phyloP scores from a whole-genome alignment of 2,888 invertebrate species.

The Erebia ligea region DNA sequence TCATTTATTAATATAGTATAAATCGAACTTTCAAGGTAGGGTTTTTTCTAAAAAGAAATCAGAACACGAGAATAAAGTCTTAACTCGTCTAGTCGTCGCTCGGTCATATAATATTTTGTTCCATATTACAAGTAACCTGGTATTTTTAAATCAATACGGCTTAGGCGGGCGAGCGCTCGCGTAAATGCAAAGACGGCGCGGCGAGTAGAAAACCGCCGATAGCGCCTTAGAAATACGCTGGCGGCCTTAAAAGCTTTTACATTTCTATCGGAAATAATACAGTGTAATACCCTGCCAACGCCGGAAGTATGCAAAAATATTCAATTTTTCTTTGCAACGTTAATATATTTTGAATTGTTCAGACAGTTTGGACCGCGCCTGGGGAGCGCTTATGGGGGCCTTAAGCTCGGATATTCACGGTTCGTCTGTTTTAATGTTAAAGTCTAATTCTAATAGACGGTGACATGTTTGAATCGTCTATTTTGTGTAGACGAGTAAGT shows the following conservation, averaged over 20 bases:
- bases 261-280: conserved; percentile 77
- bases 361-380: conserved; percentile 43
- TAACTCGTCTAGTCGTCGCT: not conserved
- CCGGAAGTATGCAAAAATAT: conserved; percentile 77
- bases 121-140: conserved; percentile 35
- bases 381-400: conserved; percentile 59
- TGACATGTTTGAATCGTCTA: conserved; percentile 52
- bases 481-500: conserved; percentile 15
- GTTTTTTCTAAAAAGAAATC: not conserved
- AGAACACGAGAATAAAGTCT: not conserved
- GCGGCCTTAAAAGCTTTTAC: conserved; percentile 80
- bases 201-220: conserved; percentile 61
- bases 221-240: conserved; percentile 71
- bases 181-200: conserved; percentile 54
- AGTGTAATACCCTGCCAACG: conserved; percentile 65
- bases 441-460: conserved; percentile 62
- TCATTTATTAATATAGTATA: no score
- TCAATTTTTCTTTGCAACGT: conserved; percentile 72
- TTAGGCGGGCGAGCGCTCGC: conserved; percentile 54
- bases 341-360: conserved; percentile 67
- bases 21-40: no score
- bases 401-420: conserved; percentile 74
- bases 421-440: conserved; percentile 54
- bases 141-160: conserved; percentile 69
- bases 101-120: conserved; percentile 13